Evolutionary conservation across 2,797 vertebrate genomes (phyloP).

Genomic region (Caiman crocodilus): DNA sequence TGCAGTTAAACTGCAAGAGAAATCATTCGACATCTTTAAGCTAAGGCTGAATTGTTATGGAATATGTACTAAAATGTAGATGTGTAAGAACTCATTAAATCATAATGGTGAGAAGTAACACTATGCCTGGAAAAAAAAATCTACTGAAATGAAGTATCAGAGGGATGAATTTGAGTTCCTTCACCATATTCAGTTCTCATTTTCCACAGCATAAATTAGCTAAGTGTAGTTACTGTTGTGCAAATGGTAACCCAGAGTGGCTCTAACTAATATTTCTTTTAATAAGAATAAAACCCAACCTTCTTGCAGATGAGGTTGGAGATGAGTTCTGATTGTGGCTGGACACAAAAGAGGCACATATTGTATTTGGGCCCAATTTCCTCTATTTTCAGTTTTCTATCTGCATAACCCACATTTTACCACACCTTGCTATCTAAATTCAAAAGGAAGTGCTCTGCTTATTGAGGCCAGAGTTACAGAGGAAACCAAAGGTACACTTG

Average conservation of each 20-base stretch:
- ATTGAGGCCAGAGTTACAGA: background rate
- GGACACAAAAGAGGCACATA: background rate
- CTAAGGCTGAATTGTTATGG: background rate
- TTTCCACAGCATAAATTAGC: background rate
- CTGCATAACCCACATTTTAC: too few relatives aligned
- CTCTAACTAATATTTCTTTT: background rate
- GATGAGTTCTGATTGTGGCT: constrained; percentile 6
- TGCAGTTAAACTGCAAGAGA: background rate
- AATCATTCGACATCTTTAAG: background rate
- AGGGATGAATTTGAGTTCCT: constrained; percentile 19
- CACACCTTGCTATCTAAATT: too few relatives aligned
- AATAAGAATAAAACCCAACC: background rate
- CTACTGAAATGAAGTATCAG: background rate
- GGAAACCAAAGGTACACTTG: background rate
- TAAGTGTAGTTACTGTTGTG: background rate
- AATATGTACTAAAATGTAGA: background rate
- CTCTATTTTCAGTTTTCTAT: too few relatives aligned
- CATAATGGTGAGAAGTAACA: fast-evolving
- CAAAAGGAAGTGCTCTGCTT: background rate
- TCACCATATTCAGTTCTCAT: background rate
- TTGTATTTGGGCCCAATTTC: too few relatives aligned
- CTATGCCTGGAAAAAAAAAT: background rate
- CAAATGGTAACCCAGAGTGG: background rate
- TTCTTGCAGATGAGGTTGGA: constrained; percentile 15
- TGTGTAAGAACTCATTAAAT: constrained; percentile 16